Base-by-base conservation (phyloP, 2,113 vertebrate genomes). In the Eulemur macaco region DNA sequence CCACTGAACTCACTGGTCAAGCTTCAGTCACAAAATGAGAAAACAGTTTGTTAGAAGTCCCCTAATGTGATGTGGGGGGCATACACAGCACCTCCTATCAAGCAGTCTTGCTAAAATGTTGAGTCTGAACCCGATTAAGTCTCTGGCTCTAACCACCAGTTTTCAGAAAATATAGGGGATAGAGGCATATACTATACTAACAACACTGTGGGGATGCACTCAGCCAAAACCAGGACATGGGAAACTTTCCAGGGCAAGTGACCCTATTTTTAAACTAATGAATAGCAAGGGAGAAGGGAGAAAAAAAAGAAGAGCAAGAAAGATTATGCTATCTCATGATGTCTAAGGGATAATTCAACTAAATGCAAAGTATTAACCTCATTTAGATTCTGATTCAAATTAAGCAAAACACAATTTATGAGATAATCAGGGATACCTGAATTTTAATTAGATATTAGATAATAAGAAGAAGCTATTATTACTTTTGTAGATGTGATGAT, bases 401-500 rank as follows among this genome's bases (percentile, higher is more conserved):
- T 29, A 56, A 47, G 29, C 60, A 89, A 64, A 96, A 56, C 29
- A 56, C 31, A 73, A 73, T 73, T 83, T 77, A 56, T 34, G 52
- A 88, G 54, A 78, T 25, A 60, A 42, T 69, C 58, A 77, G 54
- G 37, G 15, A 50, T 66, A 80, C 58, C n/a, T 29, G n/a, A 56
- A 93, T 25, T 73, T 14, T 71, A 78, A 64, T 76, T 45, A 83
- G 37, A 25, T 78, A 34, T 80, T 39, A 56, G 47, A 58, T 95
- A 54, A 94, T 80, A 64, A 34, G 37, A 74, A 64, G 56, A 90
- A 86, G 17, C 21, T 95, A 42, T 71, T 81, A 94, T 71, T 82
- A 50, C 23, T 58, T 27, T 83, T 95, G 37, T 76, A 74, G 66
- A n/a, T 34, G 25, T 63, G 63, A 47, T 47, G 37, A 78, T n/a